A percentile compares a stretch with the other conserved stretches of the same genome.
phyloP scores from a whole-genome alignment of 1,140 invertebrate species.

The Sycophaga agraensis region DNA sequence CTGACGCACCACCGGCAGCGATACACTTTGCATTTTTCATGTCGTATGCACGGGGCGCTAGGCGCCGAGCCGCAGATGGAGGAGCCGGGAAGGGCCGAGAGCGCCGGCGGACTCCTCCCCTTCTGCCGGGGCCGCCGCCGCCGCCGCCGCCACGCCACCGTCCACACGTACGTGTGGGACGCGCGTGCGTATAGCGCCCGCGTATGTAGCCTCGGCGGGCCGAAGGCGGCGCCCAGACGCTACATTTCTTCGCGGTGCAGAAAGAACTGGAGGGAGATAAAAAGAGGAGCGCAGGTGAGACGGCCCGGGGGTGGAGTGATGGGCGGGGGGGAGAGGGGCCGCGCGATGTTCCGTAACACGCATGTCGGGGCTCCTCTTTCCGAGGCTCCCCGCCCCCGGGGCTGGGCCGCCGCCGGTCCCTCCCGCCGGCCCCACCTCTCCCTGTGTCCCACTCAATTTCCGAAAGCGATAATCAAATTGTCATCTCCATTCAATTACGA shows the following conservation, averaged over 20 bases:
- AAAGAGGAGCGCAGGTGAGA: constrained; percentile 14
- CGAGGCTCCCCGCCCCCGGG: too few relatives aligned
- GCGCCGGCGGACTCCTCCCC: constrained; percentile 30
- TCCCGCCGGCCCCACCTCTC: too few relatives aligned
- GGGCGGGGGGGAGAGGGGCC: background rate
- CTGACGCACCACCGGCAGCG: constrained; percentile 49
- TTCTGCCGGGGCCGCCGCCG: constrained; percentile 9
- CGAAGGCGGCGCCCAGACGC: constrained; percentile 22
- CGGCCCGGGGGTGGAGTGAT: constrained; percentile 19
- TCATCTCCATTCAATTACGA: constrained; percentile 24
- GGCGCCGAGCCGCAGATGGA: too few relatives aligned
- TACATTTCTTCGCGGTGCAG: constrained; percentile 11
- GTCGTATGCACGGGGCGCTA: constrained; percentile 34
- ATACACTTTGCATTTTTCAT: constrained; percentile 44
- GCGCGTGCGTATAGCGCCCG: background rate
- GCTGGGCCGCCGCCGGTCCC: too few relatives aligned
- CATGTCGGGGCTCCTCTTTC: too few relatives aligned
- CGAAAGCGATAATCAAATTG: constrained; percentile 26
- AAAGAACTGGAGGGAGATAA: background rate
- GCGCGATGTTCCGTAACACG: constrained; percentile 14
- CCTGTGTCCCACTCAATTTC: constrained; percentile 6
- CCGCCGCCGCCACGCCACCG: background rate
- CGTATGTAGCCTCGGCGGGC: background rate
- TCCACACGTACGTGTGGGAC: background rate
- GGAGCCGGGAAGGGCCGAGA: background rate